A percentile compares a stretch with the other conserved stretches of the same genome.
Evolutionary conservation across 2,888 invertebrate species (phyloP).

Genomic region (Lysandra bellargus): DNA sequence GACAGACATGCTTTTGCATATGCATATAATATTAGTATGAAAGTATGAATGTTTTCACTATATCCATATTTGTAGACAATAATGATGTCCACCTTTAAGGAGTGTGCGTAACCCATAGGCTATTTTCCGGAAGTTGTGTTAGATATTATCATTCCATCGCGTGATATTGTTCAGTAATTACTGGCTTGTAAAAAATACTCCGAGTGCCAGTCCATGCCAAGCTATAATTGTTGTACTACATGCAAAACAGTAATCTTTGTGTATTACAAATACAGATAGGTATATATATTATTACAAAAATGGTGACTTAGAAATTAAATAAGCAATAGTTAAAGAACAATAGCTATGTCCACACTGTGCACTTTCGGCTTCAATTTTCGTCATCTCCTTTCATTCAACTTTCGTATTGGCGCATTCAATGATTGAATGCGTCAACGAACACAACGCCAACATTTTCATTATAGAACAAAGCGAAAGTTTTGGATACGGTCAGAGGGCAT

Average conservation of each 20-base stretch:
- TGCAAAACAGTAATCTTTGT: conserved; percentile 38
- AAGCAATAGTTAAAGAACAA: background rate
- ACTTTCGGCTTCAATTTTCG: no score
- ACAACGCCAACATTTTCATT: no score
- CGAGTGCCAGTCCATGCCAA: conserved; percentile 28
- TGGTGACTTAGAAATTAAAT: background rate
- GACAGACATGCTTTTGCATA: no score
- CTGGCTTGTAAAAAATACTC: conserved; percentile 35
- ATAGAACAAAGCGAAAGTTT: no score
- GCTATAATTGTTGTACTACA: conserved; percentile 35
- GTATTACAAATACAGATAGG: conserved; percentile 16
- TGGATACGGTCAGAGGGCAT: no score
- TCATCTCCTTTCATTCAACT: no score
- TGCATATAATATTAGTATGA: no score
- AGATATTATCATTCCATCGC: conserved; percentile 35
- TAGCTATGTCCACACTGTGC: no score
- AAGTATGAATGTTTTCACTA: no score
- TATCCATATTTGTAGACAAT: background rate
- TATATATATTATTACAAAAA: background rate
- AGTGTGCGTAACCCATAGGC: background rate
- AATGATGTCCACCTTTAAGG: background rate
- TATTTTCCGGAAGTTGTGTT: conserved; percentile 19
- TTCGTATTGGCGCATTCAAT: no score
- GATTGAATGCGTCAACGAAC: no score
- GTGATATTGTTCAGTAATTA: conserved; percentile 40